These are phyloP conservation scores for Trissolcus brochymenae DNA, from an alignment of 2,888 invertebrate species.

Conservation along the genomic window DNA sequence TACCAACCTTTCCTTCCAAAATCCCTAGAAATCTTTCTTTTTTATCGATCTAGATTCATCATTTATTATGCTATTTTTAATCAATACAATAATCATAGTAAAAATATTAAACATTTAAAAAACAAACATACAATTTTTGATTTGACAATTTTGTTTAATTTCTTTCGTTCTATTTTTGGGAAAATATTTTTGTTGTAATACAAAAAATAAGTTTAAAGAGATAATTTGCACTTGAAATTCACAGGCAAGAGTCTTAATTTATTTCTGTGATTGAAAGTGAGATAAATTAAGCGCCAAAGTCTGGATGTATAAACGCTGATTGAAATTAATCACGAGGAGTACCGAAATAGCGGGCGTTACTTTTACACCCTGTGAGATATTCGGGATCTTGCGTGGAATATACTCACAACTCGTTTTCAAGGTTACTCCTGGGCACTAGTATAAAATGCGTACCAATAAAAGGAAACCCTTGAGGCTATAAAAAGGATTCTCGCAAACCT, in stretches of 20 bases:
- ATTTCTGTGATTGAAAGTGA: no score
- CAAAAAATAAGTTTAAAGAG: background rate
- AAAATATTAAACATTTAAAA: no score
- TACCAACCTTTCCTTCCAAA: conserved; percentile 25
- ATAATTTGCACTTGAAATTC: background rate
- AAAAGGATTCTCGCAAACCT: conserved; percentile 4
- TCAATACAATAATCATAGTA: background rate
- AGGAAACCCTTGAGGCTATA: conserved; percentile 17
- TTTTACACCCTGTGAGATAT: conserved; percentile 13
- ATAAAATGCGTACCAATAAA: conserved; percentile 5
- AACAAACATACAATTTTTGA: no score
- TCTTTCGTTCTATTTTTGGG: background rate
- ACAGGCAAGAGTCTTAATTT: background rate
- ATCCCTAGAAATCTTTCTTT: conserved; percentile 18
- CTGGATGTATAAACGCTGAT: no score
- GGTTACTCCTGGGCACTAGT: conserved; percentile 7
- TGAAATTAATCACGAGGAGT: conserved; percentile 19
- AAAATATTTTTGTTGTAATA: background rate
- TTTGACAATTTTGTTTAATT: background rate
- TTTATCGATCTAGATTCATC: conserved; percentile 34
- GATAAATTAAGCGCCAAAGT: no score
- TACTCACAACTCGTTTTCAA: conserved; percentile 30
- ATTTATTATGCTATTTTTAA: background rate
- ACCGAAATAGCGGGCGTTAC: conserved; percentile 7
- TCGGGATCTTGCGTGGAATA: background rate